Base-by-base conservation (phyloP, 2,113 vertebrate species). In the Protomyctophum bolini region DNA sequence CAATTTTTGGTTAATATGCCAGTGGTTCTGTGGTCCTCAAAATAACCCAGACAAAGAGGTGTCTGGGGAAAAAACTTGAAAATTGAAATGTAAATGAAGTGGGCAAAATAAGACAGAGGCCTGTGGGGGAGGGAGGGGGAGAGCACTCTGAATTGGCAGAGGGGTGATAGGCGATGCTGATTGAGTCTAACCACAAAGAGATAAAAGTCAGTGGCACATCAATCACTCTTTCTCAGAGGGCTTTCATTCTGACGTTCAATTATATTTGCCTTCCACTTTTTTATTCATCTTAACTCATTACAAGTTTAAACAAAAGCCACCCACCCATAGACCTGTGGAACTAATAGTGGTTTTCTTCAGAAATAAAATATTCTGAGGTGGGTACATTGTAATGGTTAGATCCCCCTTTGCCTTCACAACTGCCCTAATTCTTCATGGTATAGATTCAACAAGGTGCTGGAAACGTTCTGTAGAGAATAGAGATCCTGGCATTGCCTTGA, bases 61-160 rank as follows among this genome's bases (percentile, higher is more conserved):
- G 89, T 94, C 92, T 92, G 89, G 86, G 91, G 89, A 93, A 78
- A 41, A 89, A 94, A 92, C 94, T 83, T 86, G 93, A 94, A 96
- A 95, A 92, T 86, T 92, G 86, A 94, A 94, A 94, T 95, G 95
- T 89, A 94, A 95, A 95, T 94, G 89, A 94, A 95, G 87, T 75
- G 75, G 82, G 83, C 90, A 80, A 73, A 83, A 83, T 73, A 72
- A 77, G 71, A 55, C 70, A 64, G 70, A 41, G 77, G 77, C 72
- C 68, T 69, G 73, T 41, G 57, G 51, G 64, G 15, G 91, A 92
- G 87, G 68, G 33, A 51, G 41, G 50, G 47, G 80, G 58, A 71
- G 77, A 72, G 61, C 45, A 63, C 10, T 64, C 68, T 76, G 77
- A 54, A 41, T 15, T 48, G 54, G 62, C 46, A 54, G 72, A 57